Evolutionary conservation across 2,888 invertebrate species (phyloP), one percentile per base, ranked within the genome.

Genomic region (Ceriagrion tenellum): DNA sequence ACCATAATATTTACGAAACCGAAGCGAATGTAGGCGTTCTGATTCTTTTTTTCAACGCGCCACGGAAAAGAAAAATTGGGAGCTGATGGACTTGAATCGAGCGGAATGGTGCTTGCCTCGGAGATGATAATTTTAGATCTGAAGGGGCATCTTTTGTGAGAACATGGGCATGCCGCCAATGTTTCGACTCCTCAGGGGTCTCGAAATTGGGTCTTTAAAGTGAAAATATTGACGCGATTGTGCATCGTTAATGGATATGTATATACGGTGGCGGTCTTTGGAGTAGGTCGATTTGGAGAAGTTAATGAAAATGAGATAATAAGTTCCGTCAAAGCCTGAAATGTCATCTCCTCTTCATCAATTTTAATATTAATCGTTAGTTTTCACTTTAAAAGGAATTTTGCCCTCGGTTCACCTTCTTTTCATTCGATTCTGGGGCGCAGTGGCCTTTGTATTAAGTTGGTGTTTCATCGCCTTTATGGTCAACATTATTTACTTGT

Each of bases 61-160:
- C 12, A 35, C 35, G 81, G 30, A 35, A 35, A 35, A 81, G 30
- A 0, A 81, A 81, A 35, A 81, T 69, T 26, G 30, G 81, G 81
- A 23, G 30, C 1, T 35, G 81, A 81, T 81, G 69, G 69, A 26
- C 69, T 69, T 30, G 81, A 81, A 81, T 69, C 16, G 30, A 35
- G 30, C 81, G 35, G 63, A 47, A 23, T 40, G n/a, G 35, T 0
- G 69, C 35, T 35, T 16, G 74, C n/a, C 26, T 26, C 69, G 47
- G 26, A 26, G 40, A 23, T 13, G 40, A 47, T 93, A 93, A 93
- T 93, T 74, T 93, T 93, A 55, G 93, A 93, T 40, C 69, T 26
- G 26, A 63, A 69, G n/a, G 93, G 69, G 93, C 69, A 93, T n/a
- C 93, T 93, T 93, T 93, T 47, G 89, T n/a, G 89, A 26, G 55